A percentile compares a stretch with the other conserved stretches of the same genome.
These are phyloP conservation scores for Mystacornis crossleyi DNA, from an alignment of 2,113 vertebrate species.

Conservation along the genomic window DNA sequence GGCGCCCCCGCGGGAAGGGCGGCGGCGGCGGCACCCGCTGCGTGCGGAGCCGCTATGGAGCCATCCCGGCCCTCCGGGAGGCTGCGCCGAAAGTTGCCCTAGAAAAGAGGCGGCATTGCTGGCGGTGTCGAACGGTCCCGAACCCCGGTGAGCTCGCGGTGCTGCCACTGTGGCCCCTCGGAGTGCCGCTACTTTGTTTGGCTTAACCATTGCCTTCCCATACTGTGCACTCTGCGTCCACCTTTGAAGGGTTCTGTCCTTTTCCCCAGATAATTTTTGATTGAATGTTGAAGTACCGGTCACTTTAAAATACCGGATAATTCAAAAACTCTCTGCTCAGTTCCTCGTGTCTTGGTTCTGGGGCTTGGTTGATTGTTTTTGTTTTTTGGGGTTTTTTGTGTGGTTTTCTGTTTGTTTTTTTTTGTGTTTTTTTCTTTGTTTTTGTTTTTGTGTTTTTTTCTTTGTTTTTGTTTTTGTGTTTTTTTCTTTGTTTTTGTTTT, in stretches of 20 bases:
- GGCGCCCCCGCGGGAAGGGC: background rate
- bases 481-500: no score
- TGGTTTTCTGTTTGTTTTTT: no score
- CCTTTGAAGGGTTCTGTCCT: accelerated
- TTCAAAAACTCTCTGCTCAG: background rate
- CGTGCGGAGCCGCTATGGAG: background rate
- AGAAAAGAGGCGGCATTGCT: background rate
- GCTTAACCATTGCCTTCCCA: background rate
- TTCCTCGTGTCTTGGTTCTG: accelerated
- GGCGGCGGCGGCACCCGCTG: background rate
- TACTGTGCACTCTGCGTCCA: accelerated
- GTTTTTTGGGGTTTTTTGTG: no score
- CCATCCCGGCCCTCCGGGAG: background rate
- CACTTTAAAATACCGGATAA: background rate
- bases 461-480: no score
- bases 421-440: no score
- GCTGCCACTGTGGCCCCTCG: background rate
- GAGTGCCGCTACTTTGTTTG: background rate
- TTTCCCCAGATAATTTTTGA: background rate
- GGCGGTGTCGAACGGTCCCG: background rate
- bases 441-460: no score
- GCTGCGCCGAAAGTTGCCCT: background rate
- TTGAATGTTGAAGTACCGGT: background rate
- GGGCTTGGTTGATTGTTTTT: background rate
- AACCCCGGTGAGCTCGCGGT: background rate